Conservation (phyloP, 2,797 vertebrate genomes). For the Rhyacichthys aspro region DNA sequence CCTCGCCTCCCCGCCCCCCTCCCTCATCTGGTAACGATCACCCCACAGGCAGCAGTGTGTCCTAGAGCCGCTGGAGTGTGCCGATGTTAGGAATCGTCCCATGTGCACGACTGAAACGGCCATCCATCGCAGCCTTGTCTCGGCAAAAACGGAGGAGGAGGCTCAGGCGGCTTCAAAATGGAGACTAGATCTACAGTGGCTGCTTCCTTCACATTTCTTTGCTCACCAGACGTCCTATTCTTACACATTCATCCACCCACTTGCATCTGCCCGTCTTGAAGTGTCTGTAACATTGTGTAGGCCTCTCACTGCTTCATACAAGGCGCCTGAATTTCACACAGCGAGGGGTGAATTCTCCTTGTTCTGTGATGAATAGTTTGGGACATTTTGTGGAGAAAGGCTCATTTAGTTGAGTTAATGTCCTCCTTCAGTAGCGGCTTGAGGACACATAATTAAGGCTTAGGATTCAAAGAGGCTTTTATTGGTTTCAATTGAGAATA, state of each 20-base stretch:
- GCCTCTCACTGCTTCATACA: constrained; percentile 39
- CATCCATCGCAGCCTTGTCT: constrained; percentile 60
- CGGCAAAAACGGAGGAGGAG: constrained; percentile 53
- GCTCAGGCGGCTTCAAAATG: constrained; percentile 38
- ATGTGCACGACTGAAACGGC: constrained; percentile 51
- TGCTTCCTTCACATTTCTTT: constrained; percentile 65
- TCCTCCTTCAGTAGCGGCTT: constrained; percentile 41
- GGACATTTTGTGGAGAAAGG: constrained; percentile 46
- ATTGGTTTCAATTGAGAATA: constrained; percentile 42
- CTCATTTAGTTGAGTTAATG: constrained; percentile 60
- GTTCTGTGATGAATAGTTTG: constrained; percentile 48
- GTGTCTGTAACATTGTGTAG: constrained; percentile 27
- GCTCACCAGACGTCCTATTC: constrained; percentile 54
- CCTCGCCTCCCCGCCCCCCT: constrained; percentile 29
- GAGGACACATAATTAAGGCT: constrained; percentile 50
- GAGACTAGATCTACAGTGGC: constrained; percentile 16
- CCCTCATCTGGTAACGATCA: constrained; percentile 79
- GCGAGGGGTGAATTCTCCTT: constrained; percentile 31
- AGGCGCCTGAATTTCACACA: constrained; percentile 47
- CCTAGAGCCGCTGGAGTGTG: constrained; percentile 21
- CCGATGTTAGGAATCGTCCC: constrained; percentile 50
- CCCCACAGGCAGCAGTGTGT: constrained; percentile 57
- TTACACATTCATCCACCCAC: constrained; percentile 46
- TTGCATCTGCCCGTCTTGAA: constrained; percentile 47
- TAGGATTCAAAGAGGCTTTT: constrained; percentile 39